A percentile compares a stretch with the other conserved stretches of the same genome.
These are phyloP conservation scores for Linurgus olivaceus DNA, from an alignment of 2,797 vertebrate genomes.

Conservation along the genomic window DNA sequence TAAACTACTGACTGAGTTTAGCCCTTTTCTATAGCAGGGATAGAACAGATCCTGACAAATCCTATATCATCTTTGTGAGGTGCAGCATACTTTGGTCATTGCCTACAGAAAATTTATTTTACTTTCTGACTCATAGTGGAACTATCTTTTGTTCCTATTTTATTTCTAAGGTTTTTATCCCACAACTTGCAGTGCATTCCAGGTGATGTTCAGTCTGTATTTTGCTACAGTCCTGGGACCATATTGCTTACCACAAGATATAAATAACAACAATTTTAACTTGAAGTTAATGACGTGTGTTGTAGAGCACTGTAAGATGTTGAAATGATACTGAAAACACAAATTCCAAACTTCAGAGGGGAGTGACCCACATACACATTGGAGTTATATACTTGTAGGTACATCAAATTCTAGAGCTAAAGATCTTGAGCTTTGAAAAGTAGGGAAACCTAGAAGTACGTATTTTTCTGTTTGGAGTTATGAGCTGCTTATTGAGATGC, in stretches of 20 bases:
- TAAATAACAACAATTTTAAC: background rate
- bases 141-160: background rate
- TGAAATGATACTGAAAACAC: background rate
- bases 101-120: slow-evolving; percentile 14
- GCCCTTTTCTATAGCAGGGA: slow-evolving; percentile 39
- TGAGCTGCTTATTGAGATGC: background rate
- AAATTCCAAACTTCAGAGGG: background rate
- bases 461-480: background rate
- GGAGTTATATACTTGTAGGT: background rate
- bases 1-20: slow-evolving; percentile 58
- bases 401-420: background rate
- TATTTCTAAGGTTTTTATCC: slow-evolving; percentile 1
- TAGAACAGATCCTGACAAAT: slow-evolving; percentile 57
- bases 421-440: background rate
- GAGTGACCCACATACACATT: background rate
- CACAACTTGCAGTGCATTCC: background rate
- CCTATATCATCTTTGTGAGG: slow-evolving; percentile 36
- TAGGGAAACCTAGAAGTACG: background rate
- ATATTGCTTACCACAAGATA: background rate
- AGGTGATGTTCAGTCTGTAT: background rate
- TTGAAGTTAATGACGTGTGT: background rate
- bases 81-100: slow-evolving; percentile 18
- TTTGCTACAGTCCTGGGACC: background rate
- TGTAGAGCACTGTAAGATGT: background rate
- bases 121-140: slow-evolving; percentile 24